Evolutionary conservation across 1,140 invertebrate species (phyloP).

Genomic region (Drosophila persimilis): DNA sequence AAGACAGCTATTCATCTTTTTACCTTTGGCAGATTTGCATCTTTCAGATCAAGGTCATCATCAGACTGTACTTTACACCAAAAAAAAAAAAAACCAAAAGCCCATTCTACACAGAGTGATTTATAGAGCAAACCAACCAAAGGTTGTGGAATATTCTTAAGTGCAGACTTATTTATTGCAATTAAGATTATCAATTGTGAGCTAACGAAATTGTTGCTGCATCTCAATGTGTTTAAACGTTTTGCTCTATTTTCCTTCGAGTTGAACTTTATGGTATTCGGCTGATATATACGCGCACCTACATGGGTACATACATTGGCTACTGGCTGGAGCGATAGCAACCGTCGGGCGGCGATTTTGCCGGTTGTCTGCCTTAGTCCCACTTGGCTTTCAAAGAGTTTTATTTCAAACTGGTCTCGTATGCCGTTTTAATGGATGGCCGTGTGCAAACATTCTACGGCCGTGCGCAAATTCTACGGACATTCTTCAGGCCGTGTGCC

Average conservation of each 20-base stretch:
- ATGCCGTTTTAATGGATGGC: constrained; percentile 27
- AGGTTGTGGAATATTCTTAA: constrained; percentile 16
- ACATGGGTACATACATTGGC: constrained; percentile 20
- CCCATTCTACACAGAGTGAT: constrained; percentile 17
- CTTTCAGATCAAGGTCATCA: neutral
- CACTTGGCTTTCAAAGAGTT: constrained; percentile 64
- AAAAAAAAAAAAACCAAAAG: neutral
- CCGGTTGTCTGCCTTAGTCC: constrained; percentile 53
- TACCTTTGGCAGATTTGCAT: neutral
- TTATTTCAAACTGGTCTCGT: constrained; percentile 65
- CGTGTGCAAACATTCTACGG: constrained; percentile 57
- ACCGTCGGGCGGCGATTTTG: constrained; percentile 49
- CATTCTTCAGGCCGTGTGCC: constrained; percentile 62
- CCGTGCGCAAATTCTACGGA: constrained; percentile 73
- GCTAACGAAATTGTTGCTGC: constrained; percentile 38
- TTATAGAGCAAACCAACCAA: constrained; percentile 36
- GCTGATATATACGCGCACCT: constrained; percentile 1
- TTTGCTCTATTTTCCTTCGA: constrained; percentile 14
- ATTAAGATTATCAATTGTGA: constrained; percentile 55
- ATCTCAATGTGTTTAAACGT: constrained; percentile 21
- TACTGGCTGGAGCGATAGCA: constrained; percentile 48
- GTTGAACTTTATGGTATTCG: constrained; percentile 50
- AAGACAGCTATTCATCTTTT: neutral
- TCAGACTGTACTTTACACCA: neutral
- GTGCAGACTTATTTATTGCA: constrained; percentile 45